Evolutionary conservation across 2,888 invertebrate genomes (phyloP), one percentile per base, ranked within the genome.

Genomic region (Tenthredo notha): DNA sequence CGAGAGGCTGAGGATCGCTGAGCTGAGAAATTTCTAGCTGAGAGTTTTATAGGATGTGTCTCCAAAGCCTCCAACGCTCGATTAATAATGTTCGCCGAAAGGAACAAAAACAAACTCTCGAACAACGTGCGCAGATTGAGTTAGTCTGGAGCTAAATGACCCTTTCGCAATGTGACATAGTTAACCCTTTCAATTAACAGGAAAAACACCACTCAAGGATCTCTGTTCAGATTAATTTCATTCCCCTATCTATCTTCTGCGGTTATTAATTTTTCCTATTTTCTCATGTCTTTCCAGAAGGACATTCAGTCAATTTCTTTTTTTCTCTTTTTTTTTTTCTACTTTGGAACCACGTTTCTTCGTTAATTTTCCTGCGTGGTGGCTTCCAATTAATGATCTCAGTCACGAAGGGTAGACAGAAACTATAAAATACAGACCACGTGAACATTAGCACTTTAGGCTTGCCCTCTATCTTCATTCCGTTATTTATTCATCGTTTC

Each of bases 61-160:
- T 15, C 47, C 47, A 47, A 47, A 61, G 77, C 61, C 80, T 61
- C 80, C 9, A 50, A 40, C 37, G 15, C 61, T 80, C 80, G 80
- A 80, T 80, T 80, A 80, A 80, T 80, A 80, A 61, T 61, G 80
- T 80, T 80, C 80, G 80, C 21, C 15, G 58, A n/a, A 12, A 40
- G 61, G 61, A 40, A 80, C 61, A 80, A 80, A 80, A 80, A 80
- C 58, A 80, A 58, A 58, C 58, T 80, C 80, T 15, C 21, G 29
- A 80, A 80, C 80, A 80, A 80, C 58, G 80, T 61, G 80, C 61
- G 6, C 37, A 61, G 61, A 80, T 80, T 80, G 61, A 80, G 80
- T 80, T 61, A 80, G 61, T 61, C 61, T 40, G 40, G 18, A 4
- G 80, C 12, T 25, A 61, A 61, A 29, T 80, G 58, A 80, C 37